These are phyloP conservation scores for Clavelina lepadiformis DNA, from an alignment of 23 tunicate species.

Conservation along the genomic window DNA sequence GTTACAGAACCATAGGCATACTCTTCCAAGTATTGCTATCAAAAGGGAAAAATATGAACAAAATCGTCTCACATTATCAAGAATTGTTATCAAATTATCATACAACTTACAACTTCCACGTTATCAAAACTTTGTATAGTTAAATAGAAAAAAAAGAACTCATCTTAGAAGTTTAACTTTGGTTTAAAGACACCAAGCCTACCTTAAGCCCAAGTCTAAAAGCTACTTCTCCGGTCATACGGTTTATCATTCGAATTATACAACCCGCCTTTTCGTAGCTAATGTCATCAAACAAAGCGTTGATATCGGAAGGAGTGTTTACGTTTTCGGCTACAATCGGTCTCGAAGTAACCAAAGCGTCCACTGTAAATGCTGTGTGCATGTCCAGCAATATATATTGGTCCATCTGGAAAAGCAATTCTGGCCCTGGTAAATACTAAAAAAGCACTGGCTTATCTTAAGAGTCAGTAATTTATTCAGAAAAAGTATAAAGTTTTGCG, in stretches of 20 bases:
- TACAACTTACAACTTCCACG: not conserved
- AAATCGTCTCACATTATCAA: not conserved
- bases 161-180: no score
- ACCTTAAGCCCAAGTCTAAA: constrained; percentile 45
- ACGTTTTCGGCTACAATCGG: constrained; percentile 40
- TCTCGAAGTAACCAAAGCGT: constrained; percentile 31
- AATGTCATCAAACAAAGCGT: constrained; percentile 41
- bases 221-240: constrained; percentile 29
- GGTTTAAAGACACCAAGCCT: constrained; percentile 8
- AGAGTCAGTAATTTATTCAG: not conserved
- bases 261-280: constrained; percentile 47
- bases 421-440: not conserved
- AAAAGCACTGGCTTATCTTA: not conserved
- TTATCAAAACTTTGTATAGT: not conserved
- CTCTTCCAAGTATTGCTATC: constrained; percentile 41
- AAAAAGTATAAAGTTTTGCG: no score
- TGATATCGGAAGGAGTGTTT: constrained; percentile 21
- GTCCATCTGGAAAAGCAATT: constrained; percentile 16
- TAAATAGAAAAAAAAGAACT: no score
- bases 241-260: constrained; percentile 50
- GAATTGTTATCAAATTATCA: not conserved
- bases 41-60: not conserved
- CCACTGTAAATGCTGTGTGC: constrained; percentile 28
- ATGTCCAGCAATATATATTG: constrained; percentile 26
- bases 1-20: constrained; percentile 16